Conservation (phyloP, 2,888 invertebrate species). For the Lithophane semibrunnea region DNA sequence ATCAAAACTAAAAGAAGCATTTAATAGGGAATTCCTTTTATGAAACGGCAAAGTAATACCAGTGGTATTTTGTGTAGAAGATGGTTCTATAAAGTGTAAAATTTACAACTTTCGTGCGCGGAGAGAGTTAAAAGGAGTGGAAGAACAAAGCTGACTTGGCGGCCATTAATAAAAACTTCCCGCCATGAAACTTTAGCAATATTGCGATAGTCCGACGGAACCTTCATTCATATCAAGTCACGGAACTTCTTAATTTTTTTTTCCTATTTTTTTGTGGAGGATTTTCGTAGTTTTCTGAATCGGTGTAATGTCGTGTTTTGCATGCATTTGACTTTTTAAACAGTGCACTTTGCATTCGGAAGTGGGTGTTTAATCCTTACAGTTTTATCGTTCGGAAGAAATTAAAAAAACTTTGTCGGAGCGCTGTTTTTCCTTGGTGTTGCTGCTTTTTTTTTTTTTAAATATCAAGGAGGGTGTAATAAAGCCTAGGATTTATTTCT, state of each 20-base stretch:
- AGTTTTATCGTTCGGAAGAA: slow-evolving; percentile 54
- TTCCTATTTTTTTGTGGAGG: slow-evolving; percentile 47
- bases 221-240: slow-evolving; percentile 76
- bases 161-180: slow-evolving; percentile 84
- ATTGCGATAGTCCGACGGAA: slow-evolving; percentile 79
- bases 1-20: slow-evolving; percentile 29
- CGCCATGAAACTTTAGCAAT: slow-evolving; percentile 84
- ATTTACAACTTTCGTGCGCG: slow-evolving; percentile 77
- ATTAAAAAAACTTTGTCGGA: slow-evolving; percentile 43
- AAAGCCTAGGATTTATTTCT: slow-evolving; percentile 53
- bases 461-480: slow-evolving; percentile 44
- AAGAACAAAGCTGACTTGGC: slow-evolving; percentile 78
- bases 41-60: slow-evolving; percentile 51
- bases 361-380: slow-evolving; percentile 57
- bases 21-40: slow-evolving; percentile 50
- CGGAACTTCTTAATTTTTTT: slow-evolving; percentile 68
- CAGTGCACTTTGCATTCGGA: slow-evolving; percentile 59
- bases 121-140: slow-evolving; percentile 72
- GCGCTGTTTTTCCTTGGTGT: slow-evolving; percentile 23
- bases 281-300: slow-evolving; percentile 48
- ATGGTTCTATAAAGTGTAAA: slow-evolving; percentile 73
- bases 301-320: slow-evolving; percentile 64
- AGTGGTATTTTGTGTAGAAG: slow-evolving; percentile 50
- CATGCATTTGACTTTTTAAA: slow-evolving; percentile 65
- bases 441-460: slow-evolving; percentile 29